Conservation (phyloP, 1,140 invertebrate genomes). For the Eupristina koningsbergeri region DNA sequence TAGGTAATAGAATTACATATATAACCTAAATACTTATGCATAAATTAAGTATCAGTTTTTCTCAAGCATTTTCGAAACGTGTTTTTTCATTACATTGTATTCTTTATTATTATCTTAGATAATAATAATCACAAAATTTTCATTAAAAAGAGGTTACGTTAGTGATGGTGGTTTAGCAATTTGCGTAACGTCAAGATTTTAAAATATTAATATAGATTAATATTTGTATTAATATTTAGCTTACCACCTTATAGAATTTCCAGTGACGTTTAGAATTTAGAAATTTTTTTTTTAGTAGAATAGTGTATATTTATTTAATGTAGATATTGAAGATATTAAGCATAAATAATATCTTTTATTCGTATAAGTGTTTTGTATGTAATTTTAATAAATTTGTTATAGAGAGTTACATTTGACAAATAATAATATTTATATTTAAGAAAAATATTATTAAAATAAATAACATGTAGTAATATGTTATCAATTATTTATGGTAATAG, state of each 20-base stretch:
- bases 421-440: conserved; percentile 25
- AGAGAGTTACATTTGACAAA: conserved; percentile 35
- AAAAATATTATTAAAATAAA: conserved; percentile 7
- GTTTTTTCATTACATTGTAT: conserved; percentile 29
- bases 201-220: not conserved
- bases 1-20: conserved; percentile 28
- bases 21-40: conserved; percentile 23
- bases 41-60: conserved; percentile 29
- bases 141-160: conserved; percentile 28
- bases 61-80: conserved; percentile 23
- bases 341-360: conserved; percentile 56
- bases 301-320: conserved; percentile 63
- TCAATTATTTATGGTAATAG: conserved; percentile 30
- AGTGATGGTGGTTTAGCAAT: conserved; percentile 31
- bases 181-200: conserved; percentile 37
- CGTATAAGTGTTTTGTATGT: conserved; percentile 65
- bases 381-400: conserved; percentile 53
- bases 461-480: not conserved
- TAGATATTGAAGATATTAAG: conserved; percentile 66
- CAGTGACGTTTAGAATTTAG: conserved; percentile 45
- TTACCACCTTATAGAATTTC: conserved; percentile 28
- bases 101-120: conserved; percentile 32
- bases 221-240: conserved; percentile 19
- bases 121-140: conserved; percentile 13
- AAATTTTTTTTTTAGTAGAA: conserved; percentile 60